These are phyloP conservation scores for Trichopria drosophilae DNA, from an alignment of 2,888 invertebrate genomes.

Conservation along the genomic window DNA sequence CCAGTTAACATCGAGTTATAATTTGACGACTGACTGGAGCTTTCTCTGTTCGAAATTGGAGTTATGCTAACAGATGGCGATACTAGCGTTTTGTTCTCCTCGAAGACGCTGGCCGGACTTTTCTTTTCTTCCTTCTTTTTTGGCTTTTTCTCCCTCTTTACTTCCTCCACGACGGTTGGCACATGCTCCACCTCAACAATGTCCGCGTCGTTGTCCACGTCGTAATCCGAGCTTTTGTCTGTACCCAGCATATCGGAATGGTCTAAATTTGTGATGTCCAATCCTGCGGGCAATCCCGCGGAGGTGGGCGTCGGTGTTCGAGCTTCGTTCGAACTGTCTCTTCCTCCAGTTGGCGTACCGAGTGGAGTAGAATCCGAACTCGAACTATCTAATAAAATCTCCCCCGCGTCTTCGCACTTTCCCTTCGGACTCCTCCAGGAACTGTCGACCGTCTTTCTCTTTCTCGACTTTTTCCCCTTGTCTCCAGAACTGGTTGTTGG, in stretches of 20 bases:
- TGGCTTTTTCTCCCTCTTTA: too few relatives aligned
- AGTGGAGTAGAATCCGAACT: conserved; percentile 65
- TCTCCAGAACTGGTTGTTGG: conserved; percentile 52
- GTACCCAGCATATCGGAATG: conserved; percentile 63
- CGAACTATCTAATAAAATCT: conserved; percentile 67
- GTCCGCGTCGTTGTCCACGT: conserved; percentile 61
- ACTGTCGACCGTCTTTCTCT: conserved; percentile 65
- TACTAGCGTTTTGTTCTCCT: conserved; percentile 64
- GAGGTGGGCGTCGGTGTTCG: conserved; percentile 60
- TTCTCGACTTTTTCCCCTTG: conserved; percentile 58
- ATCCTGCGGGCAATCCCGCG: conserved; percentile 43
- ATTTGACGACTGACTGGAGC: conserved; percentile 57
- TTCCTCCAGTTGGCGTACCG: conserved; percentile 60
- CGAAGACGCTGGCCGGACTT: conserved; percentile 59
- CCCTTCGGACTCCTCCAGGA: conserved; percentile 68
- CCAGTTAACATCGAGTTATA: conserved; percentile 65
- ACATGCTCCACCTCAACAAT: conserved; percentile 60
- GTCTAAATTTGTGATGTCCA: conserved; percentile 68
- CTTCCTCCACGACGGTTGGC: conserved; percentile 63
- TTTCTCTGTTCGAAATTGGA: conserved; percentile 59
- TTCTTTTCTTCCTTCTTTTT: conserved; percentile 63
- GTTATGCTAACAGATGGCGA: conserved; percentile 69
- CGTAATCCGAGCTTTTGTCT: conserved; percentile 65
- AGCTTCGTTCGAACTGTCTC: conserved; percentile 60
- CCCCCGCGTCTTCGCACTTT: conserved; percentile 60